Base-by-base conservation (phyloP, 2,888 invertebrate genomes). In the Phortica okadai region DNA sequence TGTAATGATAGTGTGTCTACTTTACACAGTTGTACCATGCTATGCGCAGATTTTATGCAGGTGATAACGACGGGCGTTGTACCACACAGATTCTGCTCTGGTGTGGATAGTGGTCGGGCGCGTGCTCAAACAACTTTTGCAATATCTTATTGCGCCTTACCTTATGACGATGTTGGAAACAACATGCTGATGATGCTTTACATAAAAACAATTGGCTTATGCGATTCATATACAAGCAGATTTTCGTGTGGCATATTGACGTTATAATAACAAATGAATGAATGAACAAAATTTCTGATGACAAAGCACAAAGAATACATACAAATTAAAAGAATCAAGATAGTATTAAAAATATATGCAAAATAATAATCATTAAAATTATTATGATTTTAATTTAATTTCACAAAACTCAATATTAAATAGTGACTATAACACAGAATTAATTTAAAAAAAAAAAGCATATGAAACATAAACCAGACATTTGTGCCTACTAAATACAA, bases 371-470 rank as follows among this genome's bases (percentile, higher is more conserved):
- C 21, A 21, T 21, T 21, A 21, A 21, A 21, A 21, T 21, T 21
- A 21, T 21, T 21, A 21, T 21, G 21, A 21, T 21, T 21, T 21
- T 21, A 21, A 21, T 6, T 8, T 45, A 6, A 45, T 45, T 45
- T 10, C 45, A 6, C 45, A 6, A 45, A 8, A 8, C 7, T 8
- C 6, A 8, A 59, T 16, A 59, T 21, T 54, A 70, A 70, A 77
- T 78, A 62, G 70, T 25, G 76, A 73, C 70, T 50, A 81, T 80
- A 82, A 80, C 83, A 82, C 82, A 82, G 79, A 82, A 86, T 84
- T 84, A 80, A 84, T 84, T 84, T 77, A 83, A 86, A 79, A 78
- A 78, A 75, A 74, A 56, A 70, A 75, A 21, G 75, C 74, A 76
- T 75, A 72, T 73, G 70, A 77, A 75, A 80, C 59, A 54, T 74